A percentile compares a stretch with the other conserved stretches of the same genome.
Conservation (phyloP, 2,888 invertebrate genomes). For the Caenorhabditis plicata region DNA sequence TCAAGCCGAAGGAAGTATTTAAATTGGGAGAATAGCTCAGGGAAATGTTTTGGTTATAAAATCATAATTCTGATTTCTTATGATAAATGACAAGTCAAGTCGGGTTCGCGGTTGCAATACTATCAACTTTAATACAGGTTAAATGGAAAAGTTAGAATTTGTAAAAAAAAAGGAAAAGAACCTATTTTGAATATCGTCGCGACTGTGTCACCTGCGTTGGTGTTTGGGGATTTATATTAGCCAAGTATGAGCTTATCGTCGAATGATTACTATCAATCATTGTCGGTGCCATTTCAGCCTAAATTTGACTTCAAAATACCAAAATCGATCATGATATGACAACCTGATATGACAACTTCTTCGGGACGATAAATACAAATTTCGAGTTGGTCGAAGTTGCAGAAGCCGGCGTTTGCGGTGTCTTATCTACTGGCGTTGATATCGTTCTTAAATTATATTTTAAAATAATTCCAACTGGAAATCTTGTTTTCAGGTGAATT, state of each 20-base stretch:
- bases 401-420: not conserved
- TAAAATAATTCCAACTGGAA: not conserved
- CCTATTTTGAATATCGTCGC: constrained; percentile 19
- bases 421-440: not conserved
- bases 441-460: not conserved
- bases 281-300: constrained; percentile 9
- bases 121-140: constrained; percentile 2
- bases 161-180: constrained; percentile 5
- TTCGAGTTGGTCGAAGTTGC: constrained; percentile 10
- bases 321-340: not conserved
- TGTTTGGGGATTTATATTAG: constrained; percentile 1
- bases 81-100: too few relatives aligned
- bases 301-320: not conserved
- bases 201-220: too few relatives aligned
- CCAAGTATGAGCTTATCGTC: constrained; percentile 28
- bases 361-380: constrained; percentile 30
- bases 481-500: too few relatives aligned
- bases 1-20: too few relatives aligned
- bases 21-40: too few relatives aligned
- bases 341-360: constrained; percentile 17
- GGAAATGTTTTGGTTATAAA: too few relatives aligned
- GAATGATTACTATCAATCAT: constrained; percentile 14
- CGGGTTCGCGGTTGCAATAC: too few relatives aligned
- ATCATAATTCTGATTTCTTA: too few relatives aligned
- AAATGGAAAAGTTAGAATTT: constrained; percentile 2